phyloP scores from a whole-genome alignment of 2,888 invertebrate genomes.

The Limnephilus rhombicus region DNA sequence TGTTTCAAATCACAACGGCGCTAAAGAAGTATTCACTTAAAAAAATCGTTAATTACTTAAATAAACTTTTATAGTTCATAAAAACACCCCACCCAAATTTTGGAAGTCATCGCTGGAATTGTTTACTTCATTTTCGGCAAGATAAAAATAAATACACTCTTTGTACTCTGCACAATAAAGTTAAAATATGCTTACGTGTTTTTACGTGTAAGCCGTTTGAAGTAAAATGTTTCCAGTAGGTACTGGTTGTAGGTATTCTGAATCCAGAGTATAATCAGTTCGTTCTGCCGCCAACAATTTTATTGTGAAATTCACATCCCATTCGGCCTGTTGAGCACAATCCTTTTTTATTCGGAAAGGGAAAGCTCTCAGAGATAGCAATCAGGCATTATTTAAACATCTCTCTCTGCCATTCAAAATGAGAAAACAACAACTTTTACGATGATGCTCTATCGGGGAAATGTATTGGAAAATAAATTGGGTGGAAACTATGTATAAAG shows the following conservation, averaged over 20 bases:
- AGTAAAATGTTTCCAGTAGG: not conserved
- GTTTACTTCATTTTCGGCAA: too few relatives aligned
- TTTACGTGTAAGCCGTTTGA: not conserved
- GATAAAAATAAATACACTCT: too few relatives aligned
- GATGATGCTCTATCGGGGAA: not conserved
- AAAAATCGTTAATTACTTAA: too few relatives aligned
- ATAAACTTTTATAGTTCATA: too few relatives aligned
- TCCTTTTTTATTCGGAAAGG: not conserved
- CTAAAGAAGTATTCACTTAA: too few relatives aligned
- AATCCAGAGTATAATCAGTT: not conserved
- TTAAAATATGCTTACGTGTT: not conserved
- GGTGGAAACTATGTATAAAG: not conserved
- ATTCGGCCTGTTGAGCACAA: not conserved
- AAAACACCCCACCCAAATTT: too few relatives aligned
- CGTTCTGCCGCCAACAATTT: not conserved
- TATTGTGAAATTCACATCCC: not conserved
- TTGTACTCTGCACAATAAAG: not conserved
- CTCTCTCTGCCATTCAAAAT: not conserved
- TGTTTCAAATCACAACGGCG: too few relatives aligned
- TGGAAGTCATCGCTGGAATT: too few relatives aligned
- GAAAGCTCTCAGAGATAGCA: not conserved
- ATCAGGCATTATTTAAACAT: not conserved
- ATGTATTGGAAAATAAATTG: not conserved
- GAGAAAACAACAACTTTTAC: not conserved
- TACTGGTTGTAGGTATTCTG: not conserved